phyloP scores from a whole-genome alignment of 2,113 vertebrate species.

The Mus musculus region GRCm39 chr1:119494001-119494500 shows the following conservation, averaged over 20 bases:
- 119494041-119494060: not conserved
- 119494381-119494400: not conserved
- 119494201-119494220: not conserved
- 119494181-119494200: too few species aligned
- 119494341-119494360: not conserved
- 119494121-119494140: not conserved
- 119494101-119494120: too few species aligned
- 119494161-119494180: not conserved
- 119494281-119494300: not conserved
- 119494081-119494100: not conserved
- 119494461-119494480: too few species aligned
- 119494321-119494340: not conserved
- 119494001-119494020: not conserved
- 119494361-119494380: not conserved
- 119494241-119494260: not conserved
- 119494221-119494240: not conserved
- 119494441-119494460: not conserved
- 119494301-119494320: not conserved
- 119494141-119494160: not conserved
- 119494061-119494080: not conserved
- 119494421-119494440: not conserved
- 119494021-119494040: not conserved
- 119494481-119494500: not conserved
- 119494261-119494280: not conserved
- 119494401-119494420: not conserved